Evolutionary conservation across 2,888 invertebrate genomes (phyloP), one percentile per base, ranked within the genome.

Genomic region (Halictus quadricinctus): DNA sequence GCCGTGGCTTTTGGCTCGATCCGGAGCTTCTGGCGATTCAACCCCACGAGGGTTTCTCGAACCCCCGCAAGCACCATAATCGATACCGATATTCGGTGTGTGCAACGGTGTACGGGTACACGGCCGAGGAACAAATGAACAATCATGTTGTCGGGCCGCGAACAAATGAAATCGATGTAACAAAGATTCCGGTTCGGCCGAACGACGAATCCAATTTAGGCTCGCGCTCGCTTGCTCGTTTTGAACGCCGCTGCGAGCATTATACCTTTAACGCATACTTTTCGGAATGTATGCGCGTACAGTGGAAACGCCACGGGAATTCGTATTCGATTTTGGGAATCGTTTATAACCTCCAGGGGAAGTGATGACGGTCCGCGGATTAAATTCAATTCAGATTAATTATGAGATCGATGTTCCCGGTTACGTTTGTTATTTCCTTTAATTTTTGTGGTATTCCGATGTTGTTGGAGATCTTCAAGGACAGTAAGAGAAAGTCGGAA

Each of bases 1-100:
- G 91, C 83, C 84, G 86, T 74, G n/a, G 76, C 41, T 69, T 18
- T 43, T 12, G 70, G 54, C 41, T 43, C 66, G 77, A 18, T 1
- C 66, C 66, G 64, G 43, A 70, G 21, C 41, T 69, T 41, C 41
- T 50, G 48, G 46, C 29, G 29, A 15, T 21, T n/a, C n/a, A n/a
- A 13, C n/a, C 60, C 75, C 64, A 25, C 50, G 48, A 29, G 48
- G 79, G 54, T 29, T 70, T 54, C 72, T 66, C 54, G 2, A n/a
- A 21, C 7, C 21, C 18, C 29, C 50, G n/a, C 43, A 25, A 8
- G 13, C 13, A 21, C 43, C 8, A 29, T 29, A 72, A 83, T 85
- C 84, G 79, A 79, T 73, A 76, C 76, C 79, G 69, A 36, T 48
- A 54, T 8, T 21, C 21, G 54, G 54, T 54, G 21, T 21, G 8